Evolutionary conservation across 1,140 invertebrate genomes (phyloP).

Genomic region (Neuroterus valhalla): DNA sequence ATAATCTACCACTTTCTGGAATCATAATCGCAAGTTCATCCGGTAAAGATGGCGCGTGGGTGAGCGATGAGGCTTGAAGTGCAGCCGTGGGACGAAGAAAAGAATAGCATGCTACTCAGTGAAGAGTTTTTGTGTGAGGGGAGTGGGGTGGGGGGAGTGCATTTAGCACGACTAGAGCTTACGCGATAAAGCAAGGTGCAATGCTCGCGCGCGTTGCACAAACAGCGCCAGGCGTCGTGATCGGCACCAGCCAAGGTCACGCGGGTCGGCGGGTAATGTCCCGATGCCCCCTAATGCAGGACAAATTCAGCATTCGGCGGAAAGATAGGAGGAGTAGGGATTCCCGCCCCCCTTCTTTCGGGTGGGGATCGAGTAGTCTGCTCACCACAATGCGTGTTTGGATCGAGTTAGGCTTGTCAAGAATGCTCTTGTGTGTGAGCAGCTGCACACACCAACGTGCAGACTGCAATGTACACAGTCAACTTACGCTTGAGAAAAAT

Average conservation of each 20-base stretch:
- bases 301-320: constrained; percentile 70
- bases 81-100: constrained; percentile 44
- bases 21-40: constrained; percentile 15
- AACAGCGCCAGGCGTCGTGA: constrained; percentile 66
- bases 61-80: constrained; percentile 46
- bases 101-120: constrained; percentile 44
- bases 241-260: constrained; percentile 72
- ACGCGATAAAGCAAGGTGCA: constrained; percentile 73
- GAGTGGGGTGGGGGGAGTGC: background rate
- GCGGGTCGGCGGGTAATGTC: constrained; percentile 75
- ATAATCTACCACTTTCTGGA: background rate
- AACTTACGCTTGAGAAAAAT: too few species aligned
- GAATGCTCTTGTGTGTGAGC: background rate
- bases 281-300: constrained; percentile 75
- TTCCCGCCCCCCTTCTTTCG: background rate
- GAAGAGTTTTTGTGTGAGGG: constrained; percentile 29
- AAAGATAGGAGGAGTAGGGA: constrained; percentile 49
- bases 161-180: constrained; percentile 44
- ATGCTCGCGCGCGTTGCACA: constrained; percentile 72
- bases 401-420: constrained; percentile 17
- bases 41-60: constrained; percentile 45
- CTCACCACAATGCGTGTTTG: background rate
- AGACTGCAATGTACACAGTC: too few species aligned
- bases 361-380: background rate
- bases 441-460: background rate